Base-by-base conservation (phyloP, 1,140 invertebrate genomes). In the Drosophila auraria region DNA sequence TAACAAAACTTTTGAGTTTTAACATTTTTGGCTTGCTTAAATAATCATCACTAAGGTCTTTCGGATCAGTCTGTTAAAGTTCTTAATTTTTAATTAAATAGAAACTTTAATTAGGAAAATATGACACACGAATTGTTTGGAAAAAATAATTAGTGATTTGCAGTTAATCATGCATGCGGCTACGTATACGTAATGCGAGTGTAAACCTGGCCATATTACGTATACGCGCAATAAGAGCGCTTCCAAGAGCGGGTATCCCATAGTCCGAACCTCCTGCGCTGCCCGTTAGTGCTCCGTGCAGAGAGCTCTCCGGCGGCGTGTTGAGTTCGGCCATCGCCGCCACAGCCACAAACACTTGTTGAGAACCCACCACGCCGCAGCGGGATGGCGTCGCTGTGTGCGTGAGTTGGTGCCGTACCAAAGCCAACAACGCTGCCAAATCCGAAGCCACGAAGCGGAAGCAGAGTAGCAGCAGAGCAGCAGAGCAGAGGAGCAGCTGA, bases 321-420 rank as follows among this genome's bases (percentile, higher is more conserved):
- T 58, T 78, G 80, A 73, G 54, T 69, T 72, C 59, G 50, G 64
- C 63, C 59, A 60, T 17, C 45, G 49, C 50, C 12, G 27, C 50
- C 69, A 30, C 77, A 78, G 27, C 50, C 69, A 30, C 77, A 78
- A 78, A 83, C 86, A 89, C 84, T 89, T 89, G 83, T 89, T 87
- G 81, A 56, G 70, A 87, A 90, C 81, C 79, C 86, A 87, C 84
- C 84, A 90, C 86, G 70, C 76, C 73, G 69, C 78, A 33, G 69
- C 49, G 17, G 23, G 54, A 72, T n/a, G 53, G 68, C 50, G 63
- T 50, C 47, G n/a, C 45, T 60, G 80, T 57, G 58, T 54, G 58
- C 69, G 70, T 78, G 50, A 61, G 62, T 76, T 87, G 79, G 76
- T 70, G 83, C 70, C 58, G 71, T 57, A 87, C 70, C 61, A 62